Conservation (phyloP, 2,113 vertebrate species). For the Engystomops pustulosus region DNA sequence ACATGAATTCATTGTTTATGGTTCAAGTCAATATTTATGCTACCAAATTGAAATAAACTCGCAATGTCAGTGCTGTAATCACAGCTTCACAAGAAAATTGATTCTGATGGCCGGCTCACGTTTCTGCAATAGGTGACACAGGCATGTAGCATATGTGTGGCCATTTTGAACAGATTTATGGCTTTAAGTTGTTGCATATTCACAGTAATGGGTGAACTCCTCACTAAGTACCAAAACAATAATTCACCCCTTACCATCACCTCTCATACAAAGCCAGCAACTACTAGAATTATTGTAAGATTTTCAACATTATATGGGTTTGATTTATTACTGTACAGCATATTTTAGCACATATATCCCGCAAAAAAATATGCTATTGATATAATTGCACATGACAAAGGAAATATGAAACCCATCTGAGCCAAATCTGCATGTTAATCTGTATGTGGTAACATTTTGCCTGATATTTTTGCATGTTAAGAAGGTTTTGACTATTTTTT, state of each 20-base stretch:
- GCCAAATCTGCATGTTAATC: too few relatives aligned
- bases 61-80: constrained; percentile 8
- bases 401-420: too few relatives aligned
- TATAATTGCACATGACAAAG: too few relatives aligned
- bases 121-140: background rate
- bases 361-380: background rate
- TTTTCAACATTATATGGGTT: background rate
- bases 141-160: background rate
- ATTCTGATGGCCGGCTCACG: background rate
- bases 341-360: background rate
- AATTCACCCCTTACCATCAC: background rate
- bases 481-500: too few relatives aligned
- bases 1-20: constrained; percentile 43
- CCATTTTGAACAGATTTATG: constrained; percentile 36
- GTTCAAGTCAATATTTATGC: constrained; percentile 45
- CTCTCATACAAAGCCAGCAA: background rate
- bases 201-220: background rate
- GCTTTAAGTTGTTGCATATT: background rate
- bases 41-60: constrained; percentile 39
- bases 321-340: background rate
- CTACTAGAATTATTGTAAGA: background rate
- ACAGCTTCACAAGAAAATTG: background rate
- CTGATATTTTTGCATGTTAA: too few relatives aligned
- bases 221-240: background rate
- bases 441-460: too few relatives aligned